Base-by-base conservation (phyloP, 2,888 invertebrate species). In the Spilosoma lubricipeda region DNA sequence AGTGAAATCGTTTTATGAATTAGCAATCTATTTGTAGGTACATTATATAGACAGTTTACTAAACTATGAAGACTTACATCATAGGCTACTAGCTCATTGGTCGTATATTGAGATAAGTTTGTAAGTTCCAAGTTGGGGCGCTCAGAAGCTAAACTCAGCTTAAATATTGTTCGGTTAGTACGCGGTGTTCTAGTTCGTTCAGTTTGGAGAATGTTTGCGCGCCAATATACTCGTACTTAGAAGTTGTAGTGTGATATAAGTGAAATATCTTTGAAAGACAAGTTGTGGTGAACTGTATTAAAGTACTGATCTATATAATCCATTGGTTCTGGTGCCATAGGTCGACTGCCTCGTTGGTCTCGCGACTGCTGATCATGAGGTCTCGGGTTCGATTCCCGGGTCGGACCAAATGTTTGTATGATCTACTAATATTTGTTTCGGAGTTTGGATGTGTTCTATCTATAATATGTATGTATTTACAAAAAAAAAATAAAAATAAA, bases 21-120 rank as follows among this genome's bases (percentile, higher is more conserved):
- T 8, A 52, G 15, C 23, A 23, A 23, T 52, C 0, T 52, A 8
- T 20, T 52, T 23, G 4, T 15, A 27, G 5, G 3, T 30, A 15
- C 7, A 33, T 23, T 20, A 65, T 3, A n/a, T 13, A 36, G 33
- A 56, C 18, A 56, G 33, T 69, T 36, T 33, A 18, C n/a, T 15
- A 52, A 15, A n/a, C 36, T 13, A 56, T 36, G 15, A 66, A 64
- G 30, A 39, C 11, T 65, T n/a, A 52, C 23, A 59, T 67, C 27
- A 30, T 56, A 66, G n/a, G 56, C 39, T 66, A 66, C 73, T 73
- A 76, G 74, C 75, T 80, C 85, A 82, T 85, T 74, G 85, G 86
- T 83, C 82, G 86, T 91, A 90, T 87, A 89, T 91, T 89, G 89
- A 85, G 80, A 78, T 86, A 90, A 92, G 88, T 88, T 88, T 83